Base-by-base conservation (phyloP, 2,888 invertebrate genomes). In the Amiota mariae region DNA sequence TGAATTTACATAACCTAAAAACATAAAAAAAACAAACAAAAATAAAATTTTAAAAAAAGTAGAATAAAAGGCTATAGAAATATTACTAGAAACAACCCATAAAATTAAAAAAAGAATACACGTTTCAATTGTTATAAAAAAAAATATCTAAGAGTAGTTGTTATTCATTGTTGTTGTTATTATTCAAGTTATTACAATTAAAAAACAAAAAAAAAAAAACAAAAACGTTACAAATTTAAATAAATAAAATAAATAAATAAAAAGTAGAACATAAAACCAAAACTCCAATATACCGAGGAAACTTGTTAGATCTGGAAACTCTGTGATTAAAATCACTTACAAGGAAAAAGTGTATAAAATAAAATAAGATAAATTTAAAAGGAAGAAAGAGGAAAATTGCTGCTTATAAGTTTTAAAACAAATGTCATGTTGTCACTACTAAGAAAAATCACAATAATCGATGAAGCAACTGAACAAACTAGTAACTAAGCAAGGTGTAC, bases 1-100 rank as follows among this genome's bases (percentile, higher is more conserved):
- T 74, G 85, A 82, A 84, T 82, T 84, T 78, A 79, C 76, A 77
- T 78, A 77, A 61, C 56, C 49, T 71, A 48, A 63, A 63, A 63
- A 63, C 15, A 11, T 15, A 24, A 59, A 59, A 59, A 11, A 15
- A 6, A 11, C 8, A 46, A 64, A 63, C 1, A 36, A 18, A 46
- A 68, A 68, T 54, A 51, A 49, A 68, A 51, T 54, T 56, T 9
- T 6, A 49, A 57, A 75, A 71, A n/a, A 49, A 73, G 59, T 67
- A 68, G 72, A 72, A 61, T 48, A 9, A 71, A 49, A 71, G 11
- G 18, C 36, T 12, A 70, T 12, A 59, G 13, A 63, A 46, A 47
- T 63, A 63, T 13, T 24, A 46, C 11, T n/a, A 46, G 13, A 11
- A 57, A 48, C 49, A 64, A 57, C 61, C 9, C 64, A 59, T 18